Evolutionary conservation across 2,797 vertebrate species (phyloP).

Genomic region (Columba guinea): DNA sequence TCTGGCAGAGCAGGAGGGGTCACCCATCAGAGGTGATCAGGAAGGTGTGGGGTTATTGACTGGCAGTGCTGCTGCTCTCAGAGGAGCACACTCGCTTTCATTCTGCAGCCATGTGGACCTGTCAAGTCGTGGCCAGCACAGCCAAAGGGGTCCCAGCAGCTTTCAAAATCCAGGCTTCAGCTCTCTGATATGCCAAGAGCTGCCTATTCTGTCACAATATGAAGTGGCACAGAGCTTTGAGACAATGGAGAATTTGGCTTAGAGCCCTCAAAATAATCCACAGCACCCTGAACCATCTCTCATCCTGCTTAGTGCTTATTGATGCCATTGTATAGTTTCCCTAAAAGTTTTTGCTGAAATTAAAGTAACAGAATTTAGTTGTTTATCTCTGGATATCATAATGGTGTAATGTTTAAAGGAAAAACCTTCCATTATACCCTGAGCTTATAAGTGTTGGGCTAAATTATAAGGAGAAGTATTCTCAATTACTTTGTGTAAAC

Average conservation of each 20-base stretch:
- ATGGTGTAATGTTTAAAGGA: slow-evolving; percentile 3
- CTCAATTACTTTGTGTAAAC: slow-evolving; percentile 25
- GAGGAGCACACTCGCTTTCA: not conserved
- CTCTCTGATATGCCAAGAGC: not conserved
- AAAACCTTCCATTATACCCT: not conserved
- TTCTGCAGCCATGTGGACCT: not conserved
- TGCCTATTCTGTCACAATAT: not conserved
- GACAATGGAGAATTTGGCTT: not conserved
- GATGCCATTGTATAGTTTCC: not conserved
- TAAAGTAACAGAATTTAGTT: not conserved
- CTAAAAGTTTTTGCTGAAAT: not conserved
- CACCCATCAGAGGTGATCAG: not conserved
- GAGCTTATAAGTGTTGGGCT: not conserved
- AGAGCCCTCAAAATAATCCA: not conserved
- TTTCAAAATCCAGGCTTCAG: not conserved
- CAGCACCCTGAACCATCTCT: not conserved
- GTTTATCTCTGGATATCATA: not conserved
- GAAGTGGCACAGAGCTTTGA: not conserved
- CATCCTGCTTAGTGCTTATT: not conserved
- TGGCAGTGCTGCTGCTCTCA: not conserved
- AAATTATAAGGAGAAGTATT: slow-evolving; percentile 1
- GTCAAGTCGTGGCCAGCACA: not conserved
- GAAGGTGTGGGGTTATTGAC: not conserved
- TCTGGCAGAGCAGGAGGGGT: not conserved
- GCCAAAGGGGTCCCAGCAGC: not conserved